Evolutionary conservation across 2,888 invertebrate species (phyloP), one percentile per base, ranked within the genome.

Genomic region (Lepidocyrtoides sp.): DNA sequence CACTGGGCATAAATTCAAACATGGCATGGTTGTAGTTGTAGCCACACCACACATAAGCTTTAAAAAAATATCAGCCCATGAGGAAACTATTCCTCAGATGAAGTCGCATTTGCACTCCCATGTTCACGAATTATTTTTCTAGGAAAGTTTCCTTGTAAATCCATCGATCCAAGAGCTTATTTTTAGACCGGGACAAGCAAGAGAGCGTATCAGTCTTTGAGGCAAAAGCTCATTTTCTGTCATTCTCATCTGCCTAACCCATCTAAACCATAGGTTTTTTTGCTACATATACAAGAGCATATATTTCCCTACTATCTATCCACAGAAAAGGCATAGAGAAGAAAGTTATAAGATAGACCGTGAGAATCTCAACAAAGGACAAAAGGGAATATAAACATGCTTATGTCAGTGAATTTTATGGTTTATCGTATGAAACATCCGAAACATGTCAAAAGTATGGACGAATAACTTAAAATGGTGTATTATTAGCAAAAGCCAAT

Each of bases 151-250:
- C 77, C 77, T 32, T 81, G 14, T 57, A 81, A 54, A 87, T 82
- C 83, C 60, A 89, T 89, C 89, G 83, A 89, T 89, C 89, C 75
- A 48, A 48, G 12, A 82, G 77, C 60, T 83, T 89, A 89, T 89
- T 89, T 89, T 83, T 89, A 89, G 89, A 89, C 29, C 26, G 57
- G 72, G 57, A 72, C 54, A 69, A 17, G 32, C 48, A 75, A 4
- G 12, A 8, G 51, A 29, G 12, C n/a, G n/a, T n/a, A n/a, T n/a
- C 5, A 32, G 51, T 23, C 32, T 77, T 77, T 44, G 41, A 77
- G 17, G 17, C 36, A 57, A n/a, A n/a, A 81, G 20, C 54, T 32
- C 79, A 75, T 75, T 48, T 75, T 14, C 48, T 44, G 75, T 75
- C 75, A 51, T 26, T 54, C 36, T 81, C 26, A 51, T 51, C 48